These are phyloP conservation scores for Anthoscopus minutus DNA, from an alignment of 2,113 vertebrate species.

Conservation along the genomic window DNA sequence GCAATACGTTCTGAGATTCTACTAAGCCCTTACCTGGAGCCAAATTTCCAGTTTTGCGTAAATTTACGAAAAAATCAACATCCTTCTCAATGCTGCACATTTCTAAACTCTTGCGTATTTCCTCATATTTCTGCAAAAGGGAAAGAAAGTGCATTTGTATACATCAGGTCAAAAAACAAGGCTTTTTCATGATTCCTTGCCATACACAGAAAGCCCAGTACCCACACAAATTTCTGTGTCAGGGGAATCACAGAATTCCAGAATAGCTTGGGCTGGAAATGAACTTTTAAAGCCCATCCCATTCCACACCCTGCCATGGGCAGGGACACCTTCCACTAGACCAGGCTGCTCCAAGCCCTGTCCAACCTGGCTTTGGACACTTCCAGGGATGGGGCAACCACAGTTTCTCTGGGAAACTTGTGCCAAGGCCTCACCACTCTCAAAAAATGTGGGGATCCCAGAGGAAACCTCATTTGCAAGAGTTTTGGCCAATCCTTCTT, in stretches of 20 bases:
- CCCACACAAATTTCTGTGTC: neutral
- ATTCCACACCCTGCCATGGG: fast-evolving
- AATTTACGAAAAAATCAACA: conserved; percentile 85
- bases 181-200: fast-evolving
- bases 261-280: neutral
- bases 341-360: fast-evolving
- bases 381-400: neutral
- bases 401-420: neutral
- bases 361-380: neutral
- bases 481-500: neutral
- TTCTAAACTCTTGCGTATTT: conserved; percentile 89
- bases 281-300: neutral
- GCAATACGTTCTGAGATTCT: neutral
- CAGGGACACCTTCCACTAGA: neutral
- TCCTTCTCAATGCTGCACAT: conserved; percentile 88
- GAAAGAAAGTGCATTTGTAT: neutral
- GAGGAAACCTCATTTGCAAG: neutral
- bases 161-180: neutral
- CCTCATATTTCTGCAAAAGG: conserved; percentile 82
- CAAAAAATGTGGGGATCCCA: neutral
- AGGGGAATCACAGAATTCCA: neutral
- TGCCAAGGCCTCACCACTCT: neutral
- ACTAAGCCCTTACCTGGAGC: conserved; percentile 77
- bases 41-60: conserved; percentile 79
- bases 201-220: neutral